Evolutionary conservation across 2,888 invertebrate species (phyloP).

Genomic region (Nudaria mundana): DNA sequence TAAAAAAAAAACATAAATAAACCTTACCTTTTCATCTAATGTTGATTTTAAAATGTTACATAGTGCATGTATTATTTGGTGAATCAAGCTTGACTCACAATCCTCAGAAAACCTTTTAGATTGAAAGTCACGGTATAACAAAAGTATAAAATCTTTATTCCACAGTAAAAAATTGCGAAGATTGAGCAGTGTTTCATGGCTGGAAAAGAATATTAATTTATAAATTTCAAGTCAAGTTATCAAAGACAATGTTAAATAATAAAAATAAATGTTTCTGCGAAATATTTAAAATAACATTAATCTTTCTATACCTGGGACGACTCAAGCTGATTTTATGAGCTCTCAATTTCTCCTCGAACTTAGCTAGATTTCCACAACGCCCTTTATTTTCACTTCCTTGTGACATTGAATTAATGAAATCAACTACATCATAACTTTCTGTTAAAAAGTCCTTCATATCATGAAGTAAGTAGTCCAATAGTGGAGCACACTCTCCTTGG

Average conservation of each 20-base stretch:
- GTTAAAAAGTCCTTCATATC: conserved; percentile 68
- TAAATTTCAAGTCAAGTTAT: neutral
- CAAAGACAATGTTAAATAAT: neutral
- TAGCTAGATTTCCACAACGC: conserved; percentile 33
- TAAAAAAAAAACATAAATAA: no score
- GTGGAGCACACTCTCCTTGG: conserved; percentile 48
- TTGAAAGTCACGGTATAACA: conserved; percentile 77
- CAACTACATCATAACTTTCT: conserved; percentile 67
- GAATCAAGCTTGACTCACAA: conserved; percentile 82
- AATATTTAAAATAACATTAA: no score
- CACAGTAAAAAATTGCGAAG: conserved; percentile 74
- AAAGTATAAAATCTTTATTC: conserved; percentile 73
- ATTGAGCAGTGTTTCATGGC: conserved; percentile 77
- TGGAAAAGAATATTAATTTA: conserved; percentile 34
- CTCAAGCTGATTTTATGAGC: conserved; percentile 46
- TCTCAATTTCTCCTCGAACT: conserved; percentile 52
- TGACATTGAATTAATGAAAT: conserved; percentile 46
- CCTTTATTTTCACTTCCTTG: conserved; percentile 28
- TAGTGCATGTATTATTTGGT: conserved; percentile 82
- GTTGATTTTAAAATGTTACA: conserved; percentile 76
- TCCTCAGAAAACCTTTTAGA: conserved; percentile 84
- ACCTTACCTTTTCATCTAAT: conserved; percentile 64
- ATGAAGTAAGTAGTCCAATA: conserved; percentile 77
- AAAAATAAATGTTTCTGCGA: neutral
- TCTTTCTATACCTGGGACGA: conserved; percentile 67